Conservation (phyloP, 2,888 invertebrate genomes). For the Drosophila niveifrons region DNA sequence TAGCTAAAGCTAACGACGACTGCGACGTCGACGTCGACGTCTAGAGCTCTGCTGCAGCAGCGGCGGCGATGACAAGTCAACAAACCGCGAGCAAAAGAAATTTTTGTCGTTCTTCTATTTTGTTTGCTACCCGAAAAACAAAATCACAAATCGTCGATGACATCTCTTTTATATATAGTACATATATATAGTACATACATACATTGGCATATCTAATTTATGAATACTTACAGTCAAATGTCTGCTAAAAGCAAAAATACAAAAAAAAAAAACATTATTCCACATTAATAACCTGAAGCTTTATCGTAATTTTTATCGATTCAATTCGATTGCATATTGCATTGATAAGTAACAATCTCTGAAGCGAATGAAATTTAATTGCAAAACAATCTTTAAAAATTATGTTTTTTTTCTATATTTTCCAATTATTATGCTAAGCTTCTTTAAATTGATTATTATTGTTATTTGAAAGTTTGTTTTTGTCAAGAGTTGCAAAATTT, state of each 20-base stretch:
- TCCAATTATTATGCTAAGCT: too few species aligned
- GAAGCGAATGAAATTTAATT: too few species aligned
- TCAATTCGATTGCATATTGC: background rate
- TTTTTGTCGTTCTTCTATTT: constrained; percentile 23
- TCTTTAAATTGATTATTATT: too few species aligned
- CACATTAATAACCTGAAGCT: background rate
- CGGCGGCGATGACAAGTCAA: constrained; percentile 40
- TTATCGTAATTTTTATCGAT: background rate
- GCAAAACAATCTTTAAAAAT: background rate
- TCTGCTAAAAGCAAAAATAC: background rate
- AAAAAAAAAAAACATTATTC: background rate
- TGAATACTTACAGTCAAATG: background rate
- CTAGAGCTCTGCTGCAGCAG: background rate
- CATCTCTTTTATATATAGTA: constrained; percentile 11
- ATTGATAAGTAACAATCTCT: background rate
- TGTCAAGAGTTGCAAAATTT: background rate
- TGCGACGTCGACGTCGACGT: constrained; percentile 8
- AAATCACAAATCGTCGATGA: constrained; percentile 35
- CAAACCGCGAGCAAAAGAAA: constrained; percentile 28
- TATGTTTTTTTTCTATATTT: too few species aligned
- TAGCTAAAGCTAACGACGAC: constrained; percentile 38
- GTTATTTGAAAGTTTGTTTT: too few species aligned
- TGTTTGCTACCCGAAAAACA: constrained; percentile 33
- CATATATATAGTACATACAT: background rate
- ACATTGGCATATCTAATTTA: constrained; percentile 1